Conservation (phyloP, 2,113 vertebrate genomes). For the Desmodus rotundus region DNA sequence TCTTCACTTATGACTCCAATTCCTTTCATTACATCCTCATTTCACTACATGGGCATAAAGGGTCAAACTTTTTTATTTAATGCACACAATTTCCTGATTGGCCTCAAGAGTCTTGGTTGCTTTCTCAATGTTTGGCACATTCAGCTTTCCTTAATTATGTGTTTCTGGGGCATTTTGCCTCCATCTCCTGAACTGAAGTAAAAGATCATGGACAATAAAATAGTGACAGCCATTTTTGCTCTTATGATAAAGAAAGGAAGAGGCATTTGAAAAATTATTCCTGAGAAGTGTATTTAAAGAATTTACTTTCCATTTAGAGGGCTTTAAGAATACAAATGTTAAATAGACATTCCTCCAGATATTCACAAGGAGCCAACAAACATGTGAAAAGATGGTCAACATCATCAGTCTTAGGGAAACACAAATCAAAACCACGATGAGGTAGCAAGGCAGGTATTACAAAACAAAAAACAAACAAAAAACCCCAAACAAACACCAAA, state of each 20-base stretch:
- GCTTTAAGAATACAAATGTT: not conserved
- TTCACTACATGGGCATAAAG: not conserved
- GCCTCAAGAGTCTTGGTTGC: not conserved
- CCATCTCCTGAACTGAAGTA: not conserved
- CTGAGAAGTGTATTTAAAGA: not conserved
- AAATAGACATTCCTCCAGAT: not conserved
- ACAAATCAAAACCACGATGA: not conserved
- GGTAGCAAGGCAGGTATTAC: not conserved
- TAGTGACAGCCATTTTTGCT: not conserved
- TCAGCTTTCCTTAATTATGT: not conserved
- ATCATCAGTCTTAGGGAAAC: not conserved
- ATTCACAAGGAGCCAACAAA: not conserved
- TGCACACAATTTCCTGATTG: not conserved
- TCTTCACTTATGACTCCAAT: not conserved
- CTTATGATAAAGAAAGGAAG: not conserved
- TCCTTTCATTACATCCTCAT: conserved; percentile 38
- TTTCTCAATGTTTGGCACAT: not conserved
- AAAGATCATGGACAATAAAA: not conserved
- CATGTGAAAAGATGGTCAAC: not conserved
- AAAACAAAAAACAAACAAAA: not conserved
- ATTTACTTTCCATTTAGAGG: not conserved
- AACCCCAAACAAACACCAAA: not conserved
- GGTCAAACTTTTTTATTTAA: not conserved
- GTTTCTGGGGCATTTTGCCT: not conserved
- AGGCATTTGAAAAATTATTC: not conserved